Percentiles rank a stretch among this genome's conserved stretches.
phyloP scores from a whole-genome alignment of 2,888 invertebrate genomes.

The Troglohyphantes excavatus region DNA sequence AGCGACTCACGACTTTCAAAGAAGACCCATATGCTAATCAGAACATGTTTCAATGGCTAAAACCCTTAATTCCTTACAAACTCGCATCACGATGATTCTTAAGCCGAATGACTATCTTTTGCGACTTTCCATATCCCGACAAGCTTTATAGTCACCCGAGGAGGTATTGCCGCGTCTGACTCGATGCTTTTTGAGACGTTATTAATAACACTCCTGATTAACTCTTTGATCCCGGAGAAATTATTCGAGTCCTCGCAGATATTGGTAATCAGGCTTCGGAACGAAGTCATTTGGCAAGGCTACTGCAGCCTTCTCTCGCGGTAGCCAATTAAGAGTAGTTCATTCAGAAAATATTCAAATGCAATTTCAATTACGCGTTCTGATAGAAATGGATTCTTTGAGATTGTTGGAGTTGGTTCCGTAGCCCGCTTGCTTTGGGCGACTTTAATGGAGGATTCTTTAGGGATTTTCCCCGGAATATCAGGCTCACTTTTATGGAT shows the following conservation, averaged over 20 bases:
- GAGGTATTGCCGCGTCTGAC: background rate
- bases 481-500: too few species aligned
- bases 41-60: too few species aligned
- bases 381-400: background rate
- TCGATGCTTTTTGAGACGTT: constrained; percentile 20
- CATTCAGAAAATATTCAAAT: background rate
- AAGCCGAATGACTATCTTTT: too few species aligned
- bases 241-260: constrained; percentile 30
- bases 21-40: too few species aligned
- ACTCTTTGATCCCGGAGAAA: constrained; percentile 24
- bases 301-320: background rate
- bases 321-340: constrained; percentile 3
- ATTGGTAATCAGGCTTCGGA: background rate
- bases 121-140: too few species aligned
- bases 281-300: background rate
- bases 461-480: too few species aligned
- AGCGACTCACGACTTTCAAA: too few species aligned
- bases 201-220: constrained; percentile 56
- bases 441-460: background rate
- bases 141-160: too few species aligned
- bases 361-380: background rate
- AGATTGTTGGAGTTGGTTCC: background rate
- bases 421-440: background rate
- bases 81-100: constrained; percentile 1
- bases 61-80: background rate